Conservation (phyloP, 2,888 invertebrate genomes). For the Standfussiana lucernea region DNA sequence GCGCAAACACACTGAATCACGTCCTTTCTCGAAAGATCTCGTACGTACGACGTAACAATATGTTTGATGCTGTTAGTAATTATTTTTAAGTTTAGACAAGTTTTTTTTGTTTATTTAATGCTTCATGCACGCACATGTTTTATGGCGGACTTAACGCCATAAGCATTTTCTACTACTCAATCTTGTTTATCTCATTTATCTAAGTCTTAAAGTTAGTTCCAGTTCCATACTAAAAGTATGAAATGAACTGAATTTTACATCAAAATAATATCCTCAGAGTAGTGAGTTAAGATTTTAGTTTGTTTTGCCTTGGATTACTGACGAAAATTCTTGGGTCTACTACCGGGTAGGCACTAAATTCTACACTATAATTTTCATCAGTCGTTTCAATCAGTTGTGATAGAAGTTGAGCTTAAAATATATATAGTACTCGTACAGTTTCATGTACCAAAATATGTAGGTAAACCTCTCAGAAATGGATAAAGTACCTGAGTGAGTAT, state of each 20-base stretch:
- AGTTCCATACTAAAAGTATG: not conserved
- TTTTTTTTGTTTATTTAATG: not conserved
- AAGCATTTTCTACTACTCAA: not conserved
- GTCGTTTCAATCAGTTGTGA: not conserved
- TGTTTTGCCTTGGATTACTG: not conserved
- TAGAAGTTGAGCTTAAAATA: not conserved
- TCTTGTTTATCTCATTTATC: not conserved
- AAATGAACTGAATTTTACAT: not conserved
- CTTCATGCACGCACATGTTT: not conserved
- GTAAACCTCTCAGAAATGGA: slow-evolving; percentile 7
- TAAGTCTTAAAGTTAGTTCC: too few species aligned
- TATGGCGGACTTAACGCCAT: not conserved
- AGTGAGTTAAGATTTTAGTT: not conserved
- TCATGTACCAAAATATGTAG: not conserved
- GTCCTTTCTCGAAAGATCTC: too few species aligned
- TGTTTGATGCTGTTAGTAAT: not conserved
- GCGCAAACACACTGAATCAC: too few species aligned
- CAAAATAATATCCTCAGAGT: not conserved
- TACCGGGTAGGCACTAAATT: too few species aligned
- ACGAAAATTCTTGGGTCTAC: not conserved
- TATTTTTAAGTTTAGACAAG: not conserved
- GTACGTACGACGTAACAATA: too few species aligned
- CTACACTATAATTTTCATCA: not conserved
- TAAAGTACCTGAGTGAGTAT: slow-evolving; percentile 21
- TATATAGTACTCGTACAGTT: not conserved